A percentile compares a stretch with the other conserved stretches of the same genome.
phyloP scores from a whole-genome alignment of 2,797 vertebrate genomes.

The Astyanax mexicanus region DNA sequence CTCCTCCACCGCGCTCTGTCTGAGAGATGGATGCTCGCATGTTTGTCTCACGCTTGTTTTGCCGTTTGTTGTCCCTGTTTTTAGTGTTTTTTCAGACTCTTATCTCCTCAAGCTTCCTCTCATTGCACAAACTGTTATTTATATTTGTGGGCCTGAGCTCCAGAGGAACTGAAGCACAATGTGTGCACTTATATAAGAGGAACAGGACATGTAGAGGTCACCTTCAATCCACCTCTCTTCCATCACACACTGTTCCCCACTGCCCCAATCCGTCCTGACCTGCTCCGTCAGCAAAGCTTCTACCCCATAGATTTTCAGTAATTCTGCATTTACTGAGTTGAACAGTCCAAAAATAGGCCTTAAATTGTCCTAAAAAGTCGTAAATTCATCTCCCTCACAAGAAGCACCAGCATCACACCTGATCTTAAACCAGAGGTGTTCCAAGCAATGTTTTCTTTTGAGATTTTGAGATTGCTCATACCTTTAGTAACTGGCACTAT shows the following conservation, averaged over 20 bases:
- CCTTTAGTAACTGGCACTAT: too few species aligned
- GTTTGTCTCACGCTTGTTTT: slow-evolving; percentile 53
- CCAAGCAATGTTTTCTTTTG: too few species aligned
- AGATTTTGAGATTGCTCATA: too few species aligned
- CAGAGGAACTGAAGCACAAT: slow-evolving; percentile 77
- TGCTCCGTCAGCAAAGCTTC: slow-evolving; percentile 40
- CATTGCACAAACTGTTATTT: slow-evolving; percentile 59
- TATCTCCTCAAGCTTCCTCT: slow-evolving; percentile 64
- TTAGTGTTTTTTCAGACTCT: slow-evolving; percentile 36
- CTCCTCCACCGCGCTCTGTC: neutral
- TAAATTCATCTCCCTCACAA: too few species aligned
- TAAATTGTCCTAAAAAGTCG: too few species aligned
- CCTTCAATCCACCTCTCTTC: slow-evolving; percentile 73
- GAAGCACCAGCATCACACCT: too few species aligned
- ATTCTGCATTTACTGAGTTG: slow-evolving; percentile 51
- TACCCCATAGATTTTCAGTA: slow-evolving; percentile 16
- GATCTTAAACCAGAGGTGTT: too few species aligned
- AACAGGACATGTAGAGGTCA: slow-evolving; percentile 70
- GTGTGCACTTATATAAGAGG: slow-evolving; percentile 71
- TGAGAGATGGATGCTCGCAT: neutral
- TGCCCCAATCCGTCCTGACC: slow-evolving; percentile 66
- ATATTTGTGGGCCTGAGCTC: slow-evolving; percentile 64
- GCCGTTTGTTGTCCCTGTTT: slow-evolving; percentile 21
- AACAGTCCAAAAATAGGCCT: too few species aligned
- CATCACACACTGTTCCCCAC: slow-evolving; percentile 61